phyloP scores from a whole-genome alignment of 2,113 vertebrate species.

The Eonycteris spelaea region DNA sequence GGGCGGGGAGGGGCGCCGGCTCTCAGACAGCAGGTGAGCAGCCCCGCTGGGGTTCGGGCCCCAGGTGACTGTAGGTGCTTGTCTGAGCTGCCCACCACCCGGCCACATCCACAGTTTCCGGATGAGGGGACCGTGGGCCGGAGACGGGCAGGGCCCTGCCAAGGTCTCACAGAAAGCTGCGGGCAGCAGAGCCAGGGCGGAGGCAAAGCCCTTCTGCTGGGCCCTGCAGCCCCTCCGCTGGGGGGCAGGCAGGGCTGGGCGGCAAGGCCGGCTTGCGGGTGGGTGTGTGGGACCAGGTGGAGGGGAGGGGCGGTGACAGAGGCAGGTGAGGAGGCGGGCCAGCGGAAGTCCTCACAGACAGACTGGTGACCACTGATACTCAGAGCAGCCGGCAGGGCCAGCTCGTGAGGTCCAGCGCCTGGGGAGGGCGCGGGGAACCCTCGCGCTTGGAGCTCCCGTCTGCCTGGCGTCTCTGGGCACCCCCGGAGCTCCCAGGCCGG shows the following conservation, averaged over 20 bases:
- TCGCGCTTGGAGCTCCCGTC: background rate
- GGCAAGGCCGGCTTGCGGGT: background rate
- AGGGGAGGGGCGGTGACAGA: fast-evolving
- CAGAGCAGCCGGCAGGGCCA: conserved; percentile 71
- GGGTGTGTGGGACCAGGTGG: background rate
- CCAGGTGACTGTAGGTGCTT: background rate
- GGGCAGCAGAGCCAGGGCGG: background rate
- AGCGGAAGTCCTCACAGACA: conserved; percentile 80
- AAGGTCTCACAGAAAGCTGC: background rate
- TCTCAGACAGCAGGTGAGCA: fast-evolving
- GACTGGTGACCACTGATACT: conserved; percentile 74
- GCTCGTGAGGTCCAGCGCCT: conserved; percentile 83
- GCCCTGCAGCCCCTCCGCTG: background rate
- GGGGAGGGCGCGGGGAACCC: background rate
- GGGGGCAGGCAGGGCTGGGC: background rate
- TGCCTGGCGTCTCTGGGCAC: fast-evolving
- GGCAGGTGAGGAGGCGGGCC: conserved; percentile 85
- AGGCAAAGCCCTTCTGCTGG: no score
- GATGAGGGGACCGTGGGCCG: background rate
- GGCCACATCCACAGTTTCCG: background rate
- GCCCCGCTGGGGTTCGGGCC: background rate
- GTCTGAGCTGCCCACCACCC: fast-evolving
- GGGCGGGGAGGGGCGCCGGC: no score
- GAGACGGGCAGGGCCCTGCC: background rate
- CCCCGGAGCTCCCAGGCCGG: background rate